Evolutionary conservation across 1,140 invertebrate species (phyloP).

Genomic region (Hycleus phaleratus): DNA sequence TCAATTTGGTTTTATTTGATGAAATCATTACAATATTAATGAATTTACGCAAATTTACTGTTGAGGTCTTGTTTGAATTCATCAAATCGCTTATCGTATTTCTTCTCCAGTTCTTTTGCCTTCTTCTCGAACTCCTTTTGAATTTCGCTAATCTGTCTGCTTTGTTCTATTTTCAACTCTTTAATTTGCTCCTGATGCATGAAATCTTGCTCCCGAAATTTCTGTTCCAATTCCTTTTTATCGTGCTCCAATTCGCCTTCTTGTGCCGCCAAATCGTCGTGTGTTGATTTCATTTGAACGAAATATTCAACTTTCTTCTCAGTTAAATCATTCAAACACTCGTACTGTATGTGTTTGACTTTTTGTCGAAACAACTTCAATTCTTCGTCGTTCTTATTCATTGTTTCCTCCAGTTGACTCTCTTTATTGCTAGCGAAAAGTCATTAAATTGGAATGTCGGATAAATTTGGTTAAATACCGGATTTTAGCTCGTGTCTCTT

Average conservation of each 20-base stretch:
- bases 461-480: conserved; percentile 12
- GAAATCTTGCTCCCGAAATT: conserved; percentile 64
- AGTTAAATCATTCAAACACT: conserved; percentile 77
- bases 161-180: conserved; percentile 49
- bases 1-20: conserved; percentile 56
- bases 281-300: conserved; percentile 63
- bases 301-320: conserved; percentile 69
- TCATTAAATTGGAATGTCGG: too few species aligned
- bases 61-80: conserved; percentile 65
- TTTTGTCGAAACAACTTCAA: conserved; percentile 86
- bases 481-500: conserved; percentile 69
- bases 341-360: conserved; percentile 86
- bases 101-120: conserved; percentile 68
- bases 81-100: conserved; percentile 72
- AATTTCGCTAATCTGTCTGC: conserved; percentile 57
- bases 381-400: conserved; percentile 79
- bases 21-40: not conserved
- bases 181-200: conserved; percentile 58
- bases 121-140: conserved; percentile 66
- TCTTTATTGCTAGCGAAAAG: conserved; percentile 62
- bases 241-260: conserved; percentile 72
- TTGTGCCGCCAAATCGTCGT: conserved; percentile 64
- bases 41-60: conserved; percentile 43
- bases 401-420: conserved; percentile 76
- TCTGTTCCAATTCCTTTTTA: conserved; percentile 65